Evolutionary conservation across 2,888 invertebrate genomes (phyloP), one percentile per base, ranked within the genome.

Genomic region (Ptilodon capucinus): DNA sequence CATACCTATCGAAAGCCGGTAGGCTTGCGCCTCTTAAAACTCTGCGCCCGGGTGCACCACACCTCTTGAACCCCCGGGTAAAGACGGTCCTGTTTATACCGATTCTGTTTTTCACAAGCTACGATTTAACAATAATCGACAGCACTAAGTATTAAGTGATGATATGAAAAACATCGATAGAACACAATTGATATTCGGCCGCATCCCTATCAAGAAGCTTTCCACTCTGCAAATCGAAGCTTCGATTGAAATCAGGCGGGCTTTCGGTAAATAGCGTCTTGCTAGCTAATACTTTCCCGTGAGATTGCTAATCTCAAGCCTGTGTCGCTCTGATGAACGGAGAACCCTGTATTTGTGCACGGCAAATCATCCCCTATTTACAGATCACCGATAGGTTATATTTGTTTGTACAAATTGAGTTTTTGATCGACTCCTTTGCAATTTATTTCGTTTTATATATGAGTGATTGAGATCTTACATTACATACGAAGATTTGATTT

Each of bases 231-330:
- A 81, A 82, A 86, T 85, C 81, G 84, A 81, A 84, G 75, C 66
- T 66, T 63, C 82, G 84, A 87, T 87, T 86, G 86, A 84, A 89
- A 87, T 86, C 85, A 85, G 81, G 64, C 57, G 57, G 64, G 68
- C 78, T 77, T 71, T 84, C 76, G 71, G 88, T 86, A 89, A 89
- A 89, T 86, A 88, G 74, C 82, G 80, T 81, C 82, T 84, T 75
- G 74, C 68, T 75, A 81, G 79, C 82, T 87, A 87, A 87, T 88
- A 88, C 87, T 87, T 88, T 85, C 81, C 69, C 78, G 71, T 63
- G 80, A 79, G 83, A 86, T 86, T 81, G 84, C 81, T 87, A 86
- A 87, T 87, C 85, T 69, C 60, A 60, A 62, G 65, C 25, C 58
- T 55, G 46, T 63, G 67, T 62, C 64, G 61, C 46, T 57, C 68